Evolutionary conservation across 2,113 vertebrate genomes (phyloP), one percentile per base, ranked within the genome.

Genomic region (Gadus macrocephalus): DNA sequence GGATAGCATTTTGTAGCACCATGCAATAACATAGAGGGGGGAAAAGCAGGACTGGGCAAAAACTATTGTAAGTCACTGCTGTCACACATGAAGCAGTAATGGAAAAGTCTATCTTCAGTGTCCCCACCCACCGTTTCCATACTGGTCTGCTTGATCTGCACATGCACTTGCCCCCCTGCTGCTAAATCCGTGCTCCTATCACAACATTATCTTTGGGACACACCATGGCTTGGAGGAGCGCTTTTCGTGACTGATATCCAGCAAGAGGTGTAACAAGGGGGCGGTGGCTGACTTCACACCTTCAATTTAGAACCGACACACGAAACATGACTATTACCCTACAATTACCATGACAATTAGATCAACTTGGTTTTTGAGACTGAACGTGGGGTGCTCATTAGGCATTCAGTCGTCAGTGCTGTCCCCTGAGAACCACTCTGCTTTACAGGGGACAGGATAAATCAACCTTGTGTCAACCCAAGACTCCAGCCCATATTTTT

Each of bases 301-400:
- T 78, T 84, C 82, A 84, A 84, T 89, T 89, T 86, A 86, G 72
- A 87, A 87, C 89, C 85, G 88, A 88, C 87, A 60, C 35, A 81
- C 42, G 8, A 87, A 86, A 89, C 86, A 88, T 77, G 83, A 91
- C 15, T n/a, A 58, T 16, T 58, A 74, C 81, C 84, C 81, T 89
- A 25, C 90, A 89, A 90, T 91, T 91, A 89, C 75, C 80, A 75
- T 64, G 74, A 81, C 73, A 81, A 85, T 84, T 87, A 80, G 85
- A 90, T 91, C 88, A 90, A 89, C 88, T 84, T 75, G 84, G 85
- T 88, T 83, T 85, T 85, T 80, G 78, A 83, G 78, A 74, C 83
- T 76, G 73, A 19, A 28, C 67, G 72, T 67, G 62, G 73, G 79
- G 85, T 83, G 70, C 85, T 90, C 82, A 89, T 90, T 90, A 89